A percentile compares a stretch with the other conserved stretches of the same genome.
These are phyloP conservation scores for Calidris pygmaea DNA, from an alignment of 2,113 vertebrate genomes.

Conservation along the genomic window DNA sequence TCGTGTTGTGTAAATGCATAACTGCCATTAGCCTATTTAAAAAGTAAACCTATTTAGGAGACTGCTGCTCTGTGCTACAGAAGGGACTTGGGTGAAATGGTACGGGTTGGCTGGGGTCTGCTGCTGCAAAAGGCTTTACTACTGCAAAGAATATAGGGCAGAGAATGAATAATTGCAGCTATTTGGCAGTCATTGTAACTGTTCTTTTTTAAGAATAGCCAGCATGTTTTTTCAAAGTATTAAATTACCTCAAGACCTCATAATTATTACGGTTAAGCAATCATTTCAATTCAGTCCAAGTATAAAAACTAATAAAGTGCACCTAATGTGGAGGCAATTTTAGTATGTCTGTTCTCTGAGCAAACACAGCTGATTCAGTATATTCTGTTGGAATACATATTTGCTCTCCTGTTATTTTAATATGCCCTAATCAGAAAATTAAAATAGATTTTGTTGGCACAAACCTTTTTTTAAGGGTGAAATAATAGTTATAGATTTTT, in stretches of 20 bases:
- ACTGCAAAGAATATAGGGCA: not conserved
- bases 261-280: conserved; percentile 52
- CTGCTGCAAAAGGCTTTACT: not conserved
- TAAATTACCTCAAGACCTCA: conserved; percentile 38
- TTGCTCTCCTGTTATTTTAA: conserved; percentile 43
- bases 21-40: not conserved
- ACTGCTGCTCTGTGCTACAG: not conserved
- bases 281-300: conserved; percentile 44
- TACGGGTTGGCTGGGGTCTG: not conserved
- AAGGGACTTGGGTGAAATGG: not conserved
- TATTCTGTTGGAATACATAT: conserved; percentile 15
- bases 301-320: conserved; percentile 51
- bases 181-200: conserved; percentile 22
- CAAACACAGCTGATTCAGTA: conserved; percentile 39
- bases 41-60: not conserved
- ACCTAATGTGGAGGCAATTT: conserved; percentile 26
- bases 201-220: conserved; percentile 42
- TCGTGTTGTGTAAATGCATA: not conserved
- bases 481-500: conserved; percentile 35
- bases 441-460: conserved; percentile 34
- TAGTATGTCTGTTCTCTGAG: conserved; percentile 17
- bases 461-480: not conserved
- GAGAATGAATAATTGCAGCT: conserved; percentile 3
- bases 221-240: conserved; percentile 32
- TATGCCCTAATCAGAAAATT: conserved; percentile 34